Conservation (phyloP, 2,888 invertebrate genomes). For the Nomada goodeniana region DNA sequence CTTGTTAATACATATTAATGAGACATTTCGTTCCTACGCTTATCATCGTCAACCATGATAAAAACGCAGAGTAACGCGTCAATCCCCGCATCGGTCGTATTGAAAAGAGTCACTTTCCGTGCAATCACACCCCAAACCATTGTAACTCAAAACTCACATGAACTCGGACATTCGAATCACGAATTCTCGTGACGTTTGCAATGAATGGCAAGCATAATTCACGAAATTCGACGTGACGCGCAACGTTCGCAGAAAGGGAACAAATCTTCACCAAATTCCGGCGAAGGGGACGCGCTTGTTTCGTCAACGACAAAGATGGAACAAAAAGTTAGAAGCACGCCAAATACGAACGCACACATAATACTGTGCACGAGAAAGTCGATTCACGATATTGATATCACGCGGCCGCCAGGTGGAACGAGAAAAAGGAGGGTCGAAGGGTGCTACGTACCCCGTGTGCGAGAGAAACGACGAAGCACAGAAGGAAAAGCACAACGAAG, state of each 20-base stretch:
- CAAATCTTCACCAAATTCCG: neutral
- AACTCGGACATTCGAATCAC: too few species aligned
- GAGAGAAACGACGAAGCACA: slow-evolving; percentile 35
- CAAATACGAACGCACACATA: neutral
- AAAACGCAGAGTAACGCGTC: neutral
- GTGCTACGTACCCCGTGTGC: slow-evolving; percentile 64
- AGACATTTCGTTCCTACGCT: neutral
- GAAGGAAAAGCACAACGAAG: slow-evolving; percentile 26
- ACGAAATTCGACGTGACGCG: too few species aligned
- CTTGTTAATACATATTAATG: slow-evolving; percentile 31
- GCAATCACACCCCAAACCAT: neutral
- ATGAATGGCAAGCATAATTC: too few species aligned
- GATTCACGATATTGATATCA: neutral
- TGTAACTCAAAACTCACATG: neutral
- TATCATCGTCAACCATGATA: neutral
- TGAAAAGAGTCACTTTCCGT: neutral
- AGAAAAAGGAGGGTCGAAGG: neutral
- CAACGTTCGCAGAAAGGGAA: neutral
- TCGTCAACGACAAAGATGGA: neutral
- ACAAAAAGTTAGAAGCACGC: neutral
- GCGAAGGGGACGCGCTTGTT: neutral
- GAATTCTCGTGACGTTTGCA: too few species aligned
- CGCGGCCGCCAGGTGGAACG: neutral
- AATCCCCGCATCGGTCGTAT: neutral
- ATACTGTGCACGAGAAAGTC: neutral